Conservation (phyloP, 2,888 invertebrate species). For the Aspidiotus rigidus region DNA sequence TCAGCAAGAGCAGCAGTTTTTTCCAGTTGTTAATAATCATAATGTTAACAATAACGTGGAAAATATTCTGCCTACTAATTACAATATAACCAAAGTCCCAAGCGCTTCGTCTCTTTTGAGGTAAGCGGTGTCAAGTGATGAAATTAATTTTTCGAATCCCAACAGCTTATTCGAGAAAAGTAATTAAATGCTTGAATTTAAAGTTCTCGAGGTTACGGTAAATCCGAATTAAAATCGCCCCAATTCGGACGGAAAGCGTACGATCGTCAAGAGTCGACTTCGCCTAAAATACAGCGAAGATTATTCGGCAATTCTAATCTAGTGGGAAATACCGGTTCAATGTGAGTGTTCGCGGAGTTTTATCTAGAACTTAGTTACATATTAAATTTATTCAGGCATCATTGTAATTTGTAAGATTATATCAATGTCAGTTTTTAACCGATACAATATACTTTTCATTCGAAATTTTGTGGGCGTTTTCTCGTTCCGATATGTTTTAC, state of each 20-base stretch:
- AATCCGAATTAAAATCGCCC: conserved; percentile 37
- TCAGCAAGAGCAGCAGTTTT: conserved; percentile 27
- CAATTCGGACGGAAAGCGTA: conserved; percentile 39
- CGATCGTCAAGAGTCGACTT: conserved; percentile 41
- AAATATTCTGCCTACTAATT: conserved; percentile 24
- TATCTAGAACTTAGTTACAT: neutral
- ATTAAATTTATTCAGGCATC: neutral
- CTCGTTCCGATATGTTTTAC: too few relatives aligned
- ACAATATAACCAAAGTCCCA: conserved; percentile 39
- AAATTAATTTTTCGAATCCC: too few relatives aligned
- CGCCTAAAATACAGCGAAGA: conserved; percentile 40
- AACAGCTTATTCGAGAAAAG: too few relatives aligned
- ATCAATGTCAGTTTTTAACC: conserved; percentile 19
- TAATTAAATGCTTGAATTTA: too few relatives aligned
- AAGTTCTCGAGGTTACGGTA: conserved; percentile 22
- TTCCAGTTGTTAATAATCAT: conserved; percentile 26
- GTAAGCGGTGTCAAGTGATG: conserved; percentile 5
- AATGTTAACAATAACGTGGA: conserved; percentile 31
- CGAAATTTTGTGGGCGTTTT: too few relatives aligned
- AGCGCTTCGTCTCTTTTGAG: conserved; percentile 39
- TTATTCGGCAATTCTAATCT: conserved; percentile 38
- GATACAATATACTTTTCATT: neutral
- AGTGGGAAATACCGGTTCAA: conserved; percentile 40
- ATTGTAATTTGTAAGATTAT: neutral
- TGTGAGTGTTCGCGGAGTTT: conserved; percentile 38